phyloP scores from a whole-genome alignment of 1,140 invertebrate species.

The Metaphire vulgaris region DNA sequence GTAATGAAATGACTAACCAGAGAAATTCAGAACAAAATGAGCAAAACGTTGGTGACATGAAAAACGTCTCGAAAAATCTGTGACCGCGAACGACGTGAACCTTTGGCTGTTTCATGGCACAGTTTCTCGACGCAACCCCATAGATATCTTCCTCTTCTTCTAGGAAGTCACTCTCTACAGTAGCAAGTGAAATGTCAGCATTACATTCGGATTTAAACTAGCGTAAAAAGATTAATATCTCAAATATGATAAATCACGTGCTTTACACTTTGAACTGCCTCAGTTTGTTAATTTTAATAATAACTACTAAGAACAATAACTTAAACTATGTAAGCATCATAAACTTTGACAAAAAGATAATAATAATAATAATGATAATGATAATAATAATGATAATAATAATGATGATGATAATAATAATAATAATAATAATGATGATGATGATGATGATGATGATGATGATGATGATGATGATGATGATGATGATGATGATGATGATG shows the following conservation, averaged over 20 bases:
- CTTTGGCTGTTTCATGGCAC: slow-evolving; percentile 17
- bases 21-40: slow-evolving; percentile 56
- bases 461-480: slow-evolving; percentile 18
- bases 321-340: no score
- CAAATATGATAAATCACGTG: no score
- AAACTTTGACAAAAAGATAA: no score
- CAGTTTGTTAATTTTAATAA: no score
- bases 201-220: no score
- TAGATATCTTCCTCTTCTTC: slow-evolving; percentile 19
- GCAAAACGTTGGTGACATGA: slow-evolving; percentile 55
- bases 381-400: slow-evolving; percentile 6
- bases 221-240: no score
- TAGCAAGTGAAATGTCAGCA: no score
- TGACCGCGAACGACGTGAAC: slow-evolving; percentile 76
- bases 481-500: slow-evolving; percentile 25
- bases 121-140: background rate
- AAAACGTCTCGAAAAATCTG: slow-evolving; percentile 57
- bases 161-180: background rate
- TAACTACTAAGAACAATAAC: no score
- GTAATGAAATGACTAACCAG: slow-evolving; percentile 49
- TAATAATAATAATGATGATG: slow-evolving; percentile 7
- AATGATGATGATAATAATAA: background rate
- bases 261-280: no score
- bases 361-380: background rate
- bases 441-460: slow-evolving; percentile 20